phyloP scores from a whole-genome alignment of 1,140 invertebrate genomes.

The Euglossa dilemma region DNA sequence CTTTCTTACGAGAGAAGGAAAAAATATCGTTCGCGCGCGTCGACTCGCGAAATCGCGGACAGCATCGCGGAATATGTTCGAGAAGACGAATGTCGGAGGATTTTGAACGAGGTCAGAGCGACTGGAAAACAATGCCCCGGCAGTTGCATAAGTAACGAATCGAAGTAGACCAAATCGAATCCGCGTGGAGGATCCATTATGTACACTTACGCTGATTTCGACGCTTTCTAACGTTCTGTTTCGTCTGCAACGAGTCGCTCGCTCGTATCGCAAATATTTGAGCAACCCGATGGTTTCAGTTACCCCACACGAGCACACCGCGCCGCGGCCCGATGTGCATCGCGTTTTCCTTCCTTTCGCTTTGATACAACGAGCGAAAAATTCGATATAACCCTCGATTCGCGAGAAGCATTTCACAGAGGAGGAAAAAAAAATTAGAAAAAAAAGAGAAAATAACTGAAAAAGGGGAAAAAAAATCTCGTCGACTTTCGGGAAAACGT shows the following conservation, averaged over 20 bases:
- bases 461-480: neutral
- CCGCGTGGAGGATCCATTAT: constrained; percentile 35
- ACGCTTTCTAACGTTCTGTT: constrained; percentile 3
- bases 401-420: neutral
- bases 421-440: neutral
- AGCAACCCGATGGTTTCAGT: constrained; percentile 14
- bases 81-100: neutral
- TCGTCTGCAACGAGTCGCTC: neutral
- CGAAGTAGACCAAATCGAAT: constrained; percentile 37
- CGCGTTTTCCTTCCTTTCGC: neutral
- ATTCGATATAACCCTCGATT: neutral
- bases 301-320: neutral
- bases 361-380: neutral
- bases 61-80: neutral
- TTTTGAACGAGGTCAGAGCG: constrained; percentile 23
- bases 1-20: no score
- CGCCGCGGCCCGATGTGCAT: neutral
- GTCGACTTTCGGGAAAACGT: neutral
- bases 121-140: constrained; percentile 25
- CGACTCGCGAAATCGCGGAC: no score
- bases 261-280: constrained; percentile 46
- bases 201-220: neutral
- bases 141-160: constrained; percentile 12
- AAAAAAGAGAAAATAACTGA: neutral
- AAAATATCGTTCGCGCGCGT: neutral